A percentile compares a stretch with the other conserved stretches of the same genome.
phyloP scores from a whole-genome alignment of 2,797 vertebrate species.

The Megaceryle alcyon region DNA sequence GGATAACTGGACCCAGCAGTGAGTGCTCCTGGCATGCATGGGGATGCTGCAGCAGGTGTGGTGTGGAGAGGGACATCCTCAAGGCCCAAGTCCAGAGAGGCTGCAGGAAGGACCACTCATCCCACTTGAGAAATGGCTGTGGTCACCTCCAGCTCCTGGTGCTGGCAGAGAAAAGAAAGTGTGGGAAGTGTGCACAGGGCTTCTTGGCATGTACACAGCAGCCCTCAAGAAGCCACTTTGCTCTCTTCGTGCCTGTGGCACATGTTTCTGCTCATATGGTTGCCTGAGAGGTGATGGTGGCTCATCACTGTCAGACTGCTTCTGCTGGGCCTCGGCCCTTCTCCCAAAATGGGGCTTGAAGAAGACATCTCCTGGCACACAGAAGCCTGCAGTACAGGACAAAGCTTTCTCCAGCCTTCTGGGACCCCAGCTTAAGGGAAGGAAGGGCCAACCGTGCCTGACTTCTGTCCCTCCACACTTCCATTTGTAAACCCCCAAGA shows the following conservation, averaged over 20 bases:
- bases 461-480: background rate
- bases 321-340: background rate
- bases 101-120: background rate
- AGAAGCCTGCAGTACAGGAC: background rate
- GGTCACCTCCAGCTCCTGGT: background rate
- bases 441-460: background rate
- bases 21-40: background rate
- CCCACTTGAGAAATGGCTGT: background rate
- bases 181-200: fast-evolving
- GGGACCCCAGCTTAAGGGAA: fast-evolving
- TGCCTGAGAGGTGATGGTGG: background rate
- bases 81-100: fast-evolving
- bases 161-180: background rate
- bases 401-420: background rate
- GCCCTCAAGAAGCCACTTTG: background rate
- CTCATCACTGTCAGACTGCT: fast-evolving
- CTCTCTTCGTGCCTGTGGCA: background rate
- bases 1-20: background rate
- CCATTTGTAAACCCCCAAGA: background rate
- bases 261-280: fast-evolving
- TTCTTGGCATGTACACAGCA: fast-evolving
- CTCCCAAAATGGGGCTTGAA: background rate
- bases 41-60: background rate
- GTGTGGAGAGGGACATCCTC: background rate
- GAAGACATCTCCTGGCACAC: background rate